phyloP scores from a whole-genome alignment of 64 coral and sea anemone species.

The Hydrozoanthus tunicans region DNA sequence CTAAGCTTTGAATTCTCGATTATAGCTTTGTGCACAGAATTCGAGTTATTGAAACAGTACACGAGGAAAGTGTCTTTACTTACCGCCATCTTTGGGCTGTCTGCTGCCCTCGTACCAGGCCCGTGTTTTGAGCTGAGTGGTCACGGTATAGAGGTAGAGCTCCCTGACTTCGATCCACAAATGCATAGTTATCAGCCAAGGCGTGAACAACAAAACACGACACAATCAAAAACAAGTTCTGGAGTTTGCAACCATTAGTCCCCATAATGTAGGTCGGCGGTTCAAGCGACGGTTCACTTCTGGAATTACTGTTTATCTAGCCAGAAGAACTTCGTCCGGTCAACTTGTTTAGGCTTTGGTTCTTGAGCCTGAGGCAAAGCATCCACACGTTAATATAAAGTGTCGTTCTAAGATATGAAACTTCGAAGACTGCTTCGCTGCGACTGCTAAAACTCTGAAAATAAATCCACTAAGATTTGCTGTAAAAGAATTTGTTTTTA shows the following conservation, averaged over 20 bases:
- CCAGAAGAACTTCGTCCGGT: not conserved
- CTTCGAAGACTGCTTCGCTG: no score
- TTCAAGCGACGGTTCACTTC: not conserved
- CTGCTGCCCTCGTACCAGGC: not conserved
- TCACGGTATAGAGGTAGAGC: not conserved
- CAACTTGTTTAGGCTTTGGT: not conserved
- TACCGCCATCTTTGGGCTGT: not conserved
- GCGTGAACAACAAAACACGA: not conserved
- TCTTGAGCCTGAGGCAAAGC: constrained; percentile 6
- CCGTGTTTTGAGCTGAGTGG: not conserved
- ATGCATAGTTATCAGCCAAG: not conserved
- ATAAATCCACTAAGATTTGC: not conserved
- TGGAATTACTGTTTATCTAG: constrained; percentile 2
- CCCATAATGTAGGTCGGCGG: not conserved
- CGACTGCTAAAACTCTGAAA: not conserved
- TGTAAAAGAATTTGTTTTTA: not conserved
- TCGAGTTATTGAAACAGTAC: no score
- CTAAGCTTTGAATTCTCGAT: no score
- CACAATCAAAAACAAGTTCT: not conserved
- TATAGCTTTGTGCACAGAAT: no score
- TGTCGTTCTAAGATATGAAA: not conserved
- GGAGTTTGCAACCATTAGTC: not conserved
- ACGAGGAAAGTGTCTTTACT: no score
- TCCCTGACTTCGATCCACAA: not conserved
- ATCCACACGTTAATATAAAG: not conserved